phyloP scores from a whole-genome alignment of 2,888 invertebrate genomes.

The Zygothrica quintamaculata region DNA sequence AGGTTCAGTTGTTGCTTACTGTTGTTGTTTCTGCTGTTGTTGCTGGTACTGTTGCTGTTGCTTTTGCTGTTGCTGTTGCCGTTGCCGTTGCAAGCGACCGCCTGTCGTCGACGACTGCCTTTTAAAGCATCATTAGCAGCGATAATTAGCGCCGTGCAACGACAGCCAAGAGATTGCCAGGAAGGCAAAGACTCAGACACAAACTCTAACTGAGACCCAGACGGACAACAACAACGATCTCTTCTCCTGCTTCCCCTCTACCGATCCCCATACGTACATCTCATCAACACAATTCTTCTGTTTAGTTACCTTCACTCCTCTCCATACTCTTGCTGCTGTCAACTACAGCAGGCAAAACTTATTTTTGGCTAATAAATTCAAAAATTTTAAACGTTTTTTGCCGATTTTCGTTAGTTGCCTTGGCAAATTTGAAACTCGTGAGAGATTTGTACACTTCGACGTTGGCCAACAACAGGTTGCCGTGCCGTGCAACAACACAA shows the following conservation, averaged over 20 bases:
- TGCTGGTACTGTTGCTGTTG: conserved; percentile 20
- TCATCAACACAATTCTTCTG: too few species aligned
- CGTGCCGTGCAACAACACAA: not conserved
- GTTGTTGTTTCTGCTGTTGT: conserved; percentile 18
- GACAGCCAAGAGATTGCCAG: conserved; percentile 71
- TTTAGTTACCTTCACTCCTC: not conserved
- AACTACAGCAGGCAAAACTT: conserved; percentile 32
- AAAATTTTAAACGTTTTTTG: conserved; percentile 76
- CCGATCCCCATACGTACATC: not conserved
- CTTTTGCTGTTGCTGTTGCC: conserved; percentile 25
- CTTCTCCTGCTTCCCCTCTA: not conserved
- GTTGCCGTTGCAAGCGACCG: conserved; percentile 59
- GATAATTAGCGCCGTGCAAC: conserved; percentile 80
- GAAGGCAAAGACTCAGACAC: conserved; percentile 36
- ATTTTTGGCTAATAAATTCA: conserved; percentile 77
- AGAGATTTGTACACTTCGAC: conserved; percentile 70
- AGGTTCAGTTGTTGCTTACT: conserved; percentile 24
- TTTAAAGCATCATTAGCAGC: conserved; percentile 82
- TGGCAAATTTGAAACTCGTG: conserved; percentile 80
- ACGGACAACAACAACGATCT: conserved; percentile 21
- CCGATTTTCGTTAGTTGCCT: conserved; percentile 53
- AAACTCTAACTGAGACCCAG: conserved; percentile 22
- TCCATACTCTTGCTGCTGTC: not conserved
- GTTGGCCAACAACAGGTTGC: conserved; percentile 48
- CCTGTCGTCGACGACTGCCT: conserved; percentile 78